Percentiles rank a stretch among this genome's conserved stretches.
phyloP scores from a whole-genome alignment of 2,797 vertebrate genomes.

The Yasuhikotakia modesta region DNA sequence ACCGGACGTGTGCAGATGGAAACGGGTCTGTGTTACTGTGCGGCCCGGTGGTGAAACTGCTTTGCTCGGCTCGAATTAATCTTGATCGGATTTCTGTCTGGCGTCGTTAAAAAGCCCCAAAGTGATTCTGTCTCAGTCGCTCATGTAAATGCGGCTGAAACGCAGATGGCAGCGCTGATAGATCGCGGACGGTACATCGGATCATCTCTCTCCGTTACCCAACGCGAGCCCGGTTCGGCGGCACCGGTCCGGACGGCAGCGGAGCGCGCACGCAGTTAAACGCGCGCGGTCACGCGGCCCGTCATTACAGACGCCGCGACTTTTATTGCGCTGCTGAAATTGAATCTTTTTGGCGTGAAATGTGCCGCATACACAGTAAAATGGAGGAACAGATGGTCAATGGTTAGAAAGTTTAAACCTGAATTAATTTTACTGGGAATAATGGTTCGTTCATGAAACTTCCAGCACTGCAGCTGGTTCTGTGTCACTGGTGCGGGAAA shows the following conservation, averaged over 20 bases:
- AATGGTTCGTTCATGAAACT: slow-evolving; percentile 52
- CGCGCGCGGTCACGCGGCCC: too few relatives aligned
- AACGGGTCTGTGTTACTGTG: slow-evolving; percentile 62
- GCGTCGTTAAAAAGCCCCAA: slow-evolving; percentile 74
- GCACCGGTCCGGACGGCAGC: not conserved
- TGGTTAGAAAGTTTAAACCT: slow-evolving; percentile 60
- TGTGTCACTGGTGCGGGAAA: not conserved
- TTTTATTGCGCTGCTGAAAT: not conserved
- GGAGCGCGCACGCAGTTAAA: too few relatives aligned
- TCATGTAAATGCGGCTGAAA: slow-evolving; percentile 64
- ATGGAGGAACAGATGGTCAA: slow-evolving; percentile 60
- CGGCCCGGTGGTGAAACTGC: slow-evolving; percentile 69
- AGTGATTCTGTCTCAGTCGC: slow-evolving; percentile 71
- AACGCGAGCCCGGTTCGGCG: slow-evolving; percentile 3
- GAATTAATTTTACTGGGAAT: slow-evolving; percentile 16
- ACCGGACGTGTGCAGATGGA: slow-evolving; percentile 37
- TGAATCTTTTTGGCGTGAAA: not conserved
- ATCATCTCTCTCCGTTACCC: slow-evolving; percentile 46
- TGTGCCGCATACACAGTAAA: not conserved
- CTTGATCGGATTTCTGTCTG: slow-evolving; percentile 79
- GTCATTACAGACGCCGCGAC: not conserved
- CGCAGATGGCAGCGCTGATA: slow-evolving; percentile 48
- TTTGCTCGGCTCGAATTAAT: slow-evolving; percentile 78
- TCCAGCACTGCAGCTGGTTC: slow-evolving; percentile 30
- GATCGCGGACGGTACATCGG: slow-evolving; percentile 38